Percentiles rank a stretch among this genome's conserved stretches.
Conservation (phyloP, 2,888 invertebrate genomes). For the Anagyrus pseudococci region DNA sequence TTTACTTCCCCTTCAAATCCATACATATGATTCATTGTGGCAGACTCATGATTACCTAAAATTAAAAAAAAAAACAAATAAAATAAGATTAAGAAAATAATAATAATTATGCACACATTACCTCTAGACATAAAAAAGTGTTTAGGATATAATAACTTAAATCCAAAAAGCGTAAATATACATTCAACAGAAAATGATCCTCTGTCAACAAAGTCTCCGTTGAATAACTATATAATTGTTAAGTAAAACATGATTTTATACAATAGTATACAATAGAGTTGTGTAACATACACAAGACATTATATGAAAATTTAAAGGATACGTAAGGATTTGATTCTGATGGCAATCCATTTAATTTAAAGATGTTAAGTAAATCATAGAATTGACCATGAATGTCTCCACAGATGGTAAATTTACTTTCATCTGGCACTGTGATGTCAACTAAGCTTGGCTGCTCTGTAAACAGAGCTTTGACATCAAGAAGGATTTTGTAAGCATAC, state of each 20-base stretch:
- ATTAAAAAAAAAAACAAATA: constrained; percentile 28
- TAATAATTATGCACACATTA: constrained; percentile 60
- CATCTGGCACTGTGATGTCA: constrained; percentile 85
- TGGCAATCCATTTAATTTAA: constrained; percentile 94
- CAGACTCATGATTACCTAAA: constrained; percentile 96
- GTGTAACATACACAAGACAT: too few relatives aligned
- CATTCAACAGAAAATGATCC: constrained; percentile 99
- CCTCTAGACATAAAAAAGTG: constrained; percentile 98
- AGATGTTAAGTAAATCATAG: constrained; percentile 98
- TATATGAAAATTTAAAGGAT: too few relatives aligned
- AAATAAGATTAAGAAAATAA: not conserved
- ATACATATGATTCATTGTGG: constrained; percentile 99
- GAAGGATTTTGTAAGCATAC: constrained; percentile 96
- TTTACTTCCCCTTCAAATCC: constrained; percentile 99
- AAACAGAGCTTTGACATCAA: constrained; percentile 87
- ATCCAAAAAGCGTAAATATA: constrained; percentile 96
- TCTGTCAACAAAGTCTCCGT: constrained; percentile 99
- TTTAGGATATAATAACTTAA: constrained; percentile 93
- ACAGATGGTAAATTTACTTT: constrained; percentile 95
- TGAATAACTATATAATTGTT: constrained; percentile 75
- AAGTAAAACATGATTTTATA: constrained; percentile 41
- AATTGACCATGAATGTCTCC: constrained; percentile 99
- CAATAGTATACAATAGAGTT: constrained; percentile 3
- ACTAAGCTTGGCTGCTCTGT: constrained; percentile 86
- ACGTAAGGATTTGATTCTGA: constrained; percentile 94